A percentile compares a stretch with the other conserved stretches of the same genome.
phyloP scores from a whole-genome alignment of 2,797 vertebrate genomes.

The Rhinatrema bivittatum region DNA sequence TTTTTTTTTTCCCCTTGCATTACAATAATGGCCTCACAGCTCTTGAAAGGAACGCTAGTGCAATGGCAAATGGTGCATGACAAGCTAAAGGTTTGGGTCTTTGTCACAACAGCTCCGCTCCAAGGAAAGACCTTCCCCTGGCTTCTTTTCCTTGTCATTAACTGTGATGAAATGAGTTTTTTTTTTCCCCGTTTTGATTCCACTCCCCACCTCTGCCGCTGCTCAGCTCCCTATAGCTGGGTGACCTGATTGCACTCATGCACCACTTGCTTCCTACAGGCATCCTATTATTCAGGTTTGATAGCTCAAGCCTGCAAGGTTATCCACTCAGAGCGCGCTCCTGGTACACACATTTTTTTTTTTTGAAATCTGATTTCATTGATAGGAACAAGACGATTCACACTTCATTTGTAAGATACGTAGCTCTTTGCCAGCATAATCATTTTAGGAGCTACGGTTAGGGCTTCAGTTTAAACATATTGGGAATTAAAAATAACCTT shows the following conservation, averaged over 20 bases:
- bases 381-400: constrained; percentile 50
- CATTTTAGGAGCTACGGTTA: constrained; percentile 58
- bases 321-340: constrained; percentile 57
- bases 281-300: constrained; percentile 55
- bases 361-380: constrained; percentile 56
- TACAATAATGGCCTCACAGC: constrained; percentile 70
- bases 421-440: constrained; percentile 37
- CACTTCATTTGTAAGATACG: constrained; percentile 57
- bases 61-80: constrained; percentile 76
- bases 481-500: constrained; percentile 59
- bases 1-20: constrained; percentile 44
- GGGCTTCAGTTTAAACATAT: constrained; percentile 46
- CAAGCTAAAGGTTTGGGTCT: constrained; percentile 51
- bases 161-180: constrained; percentile 70
- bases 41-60: constrained; percentile 66
- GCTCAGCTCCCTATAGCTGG: constrained; percentile 45
- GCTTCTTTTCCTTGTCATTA: constrained; percentile 72
- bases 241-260: constrained; percentile 58
- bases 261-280: constrained; percentile 58
- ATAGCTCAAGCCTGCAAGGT: constrained; percentile 59
- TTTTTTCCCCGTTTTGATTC: constrained; percentile 55
- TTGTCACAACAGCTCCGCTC: constrained; percentile 59
- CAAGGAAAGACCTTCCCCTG: constrained; percentile 64
- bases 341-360: constrained; percentile 27
- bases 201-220: constrained; percentile 21